Percentiles rank a stretch among this genome's conserved stretches.
These are phyloP conservation scores for Ptychoptera albimana DNA, from an alignment of 2,888 invertebrate genomes.

Conservation along the genomic window DNA sequence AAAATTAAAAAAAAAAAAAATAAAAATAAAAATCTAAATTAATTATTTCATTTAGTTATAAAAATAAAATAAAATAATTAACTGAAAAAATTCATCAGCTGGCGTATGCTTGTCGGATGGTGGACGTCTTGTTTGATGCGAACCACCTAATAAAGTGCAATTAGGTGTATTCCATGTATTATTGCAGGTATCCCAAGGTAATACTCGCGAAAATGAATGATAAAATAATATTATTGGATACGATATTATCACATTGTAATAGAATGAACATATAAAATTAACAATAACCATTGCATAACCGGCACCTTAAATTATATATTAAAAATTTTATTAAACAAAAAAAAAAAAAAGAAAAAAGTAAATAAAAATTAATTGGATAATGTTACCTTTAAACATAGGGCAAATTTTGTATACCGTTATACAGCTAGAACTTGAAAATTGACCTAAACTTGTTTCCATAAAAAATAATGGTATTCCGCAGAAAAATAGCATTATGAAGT, in stretches of 20 bases:
- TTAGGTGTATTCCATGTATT: slow-evolving; percentile 69
- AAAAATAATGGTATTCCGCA: slow-evolving; percentile 81
- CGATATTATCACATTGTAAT: slow-evolving; percentile 72
- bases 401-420: slow-evolving; percentile 64
- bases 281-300: slow-evolving; percentile 70
- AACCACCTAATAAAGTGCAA: slow-evolving; percentile 41
- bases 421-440: slow-evolving; percentile 69
- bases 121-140: no score
- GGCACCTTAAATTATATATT: slow-evolving; percentile 42
- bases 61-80: slow-evolving; percentile 24
- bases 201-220: slow-evolving; percentile 43
- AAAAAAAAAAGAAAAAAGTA: not conserved
- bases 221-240: slow-evolving; percentile 73
- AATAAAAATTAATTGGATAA: no score
- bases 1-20: slow-evolving; percentile 18
- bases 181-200: slow-evolving; percentile 65
- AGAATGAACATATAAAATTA: slow-evolving; percentile 64
- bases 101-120: slow-evolving; percentile 34
- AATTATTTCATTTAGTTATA: not conserved
- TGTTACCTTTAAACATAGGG: slow-evolving; percentile 79
- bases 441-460: slow-evolving; percentile 73
- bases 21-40: slow-evolving; percentile 3
- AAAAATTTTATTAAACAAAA: slow-evolving; percentile 2
- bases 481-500: slow-evolving; percentile 59
- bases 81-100: slow-evolving; percentile 75